These are phyloP conservation scores for Calycopis cecrops DNA, from an alignment of 1,140 invertebrate species.

Conservation along the genomic window DNA sequence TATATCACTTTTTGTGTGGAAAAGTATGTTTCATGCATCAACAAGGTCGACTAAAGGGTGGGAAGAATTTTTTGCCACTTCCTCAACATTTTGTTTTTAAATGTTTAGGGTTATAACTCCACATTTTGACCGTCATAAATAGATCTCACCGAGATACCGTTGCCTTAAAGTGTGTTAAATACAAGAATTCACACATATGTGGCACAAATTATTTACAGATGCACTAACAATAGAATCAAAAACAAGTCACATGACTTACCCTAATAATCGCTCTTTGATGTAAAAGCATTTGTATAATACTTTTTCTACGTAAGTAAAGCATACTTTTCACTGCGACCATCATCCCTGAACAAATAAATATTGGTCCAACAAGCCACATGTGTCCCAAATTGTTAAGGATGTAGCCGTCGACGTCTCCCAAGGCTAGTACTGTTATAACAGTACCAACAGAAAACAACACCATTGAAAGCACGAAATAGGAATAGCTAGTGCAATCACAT, in stretches of 20 bases:
- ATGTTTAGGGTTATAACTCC: too few species aligned
- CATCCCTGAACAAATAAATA: slow-evolving; percentile 81
- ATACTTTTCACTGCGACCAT: slow-evolving; percentile 82
- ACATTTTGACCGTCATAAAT: too few species aligned
- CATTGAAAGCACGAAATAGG: slow-evolving; percentile 79
- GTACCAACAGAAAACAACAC: slow-evolving; percentile 79
- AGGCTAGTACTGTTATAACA: slow-evolving; percentile 78
- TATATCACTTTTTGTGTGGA: too few species aligned
- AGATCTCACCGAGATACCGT: neutral
- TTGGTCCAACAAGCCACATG: slow-evolving; percentile 82
- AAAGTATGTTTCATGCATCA: too few species aligned
- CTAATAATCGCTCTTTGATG: slow-evolving; percentile 78
- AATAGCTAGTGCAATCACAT: slow-evolving; percentile 81
- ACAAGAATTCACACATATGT: slow-evolving; percentile 16
- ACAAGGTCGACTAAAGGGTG: too few species aligned
- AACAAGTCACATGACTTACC: slow-evolving; percentile 57
- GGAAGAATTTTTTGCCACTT: too few species aligned
- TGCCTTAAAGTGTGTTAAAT: neutral
- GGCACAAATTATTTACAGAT: slow-evolving; percentile 1
- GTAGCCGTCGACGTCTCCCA: slow-evolving; percentile 77
- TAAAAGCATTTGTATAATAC: slow-evolving; percentile 79
- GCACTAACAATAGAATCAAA: slow-evolving; percentile 16
- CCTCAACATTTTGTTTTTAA: too few species aligned
- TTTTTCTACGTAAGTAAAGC: slow-evolving; percentile 79
- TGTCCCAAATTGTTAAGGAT: slow-evolving; percentile 78